Conservation (phyloP, 2,888 invertebrate genomes). For the Dolichomitus sp. region DNA sequence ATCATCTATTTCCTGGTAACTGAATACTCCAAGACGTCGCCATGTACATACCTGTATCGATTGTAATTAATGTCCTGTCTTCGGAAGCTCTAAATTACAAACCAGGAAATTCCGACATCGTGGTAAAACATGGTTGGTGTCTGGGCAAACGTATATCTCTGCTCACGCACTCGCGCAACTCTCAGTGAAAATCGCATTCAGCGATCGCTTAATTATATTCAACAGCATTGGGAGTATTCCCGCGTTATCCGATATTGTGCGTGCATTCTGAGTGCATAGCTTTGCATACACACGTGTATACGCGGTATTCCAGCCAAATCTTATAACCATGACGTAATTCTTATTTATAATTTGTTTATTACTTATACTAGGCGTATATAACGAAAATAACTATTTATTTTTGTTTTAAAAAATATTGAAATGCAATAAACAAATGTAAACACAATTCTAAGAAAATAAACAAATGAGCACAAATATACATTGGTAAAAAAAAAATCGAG, state of each 20-base stretch:
- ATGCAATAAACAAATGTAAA: too few relatives aligned
- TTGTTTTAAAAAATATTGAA: too few relatives aligned
- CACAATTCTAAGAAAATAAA: too few relatives aligned
- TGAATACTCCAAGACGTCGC: background rate
- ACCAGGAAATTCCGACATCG: conserved; percentile 49
- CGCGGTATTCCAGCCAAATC: background rate
- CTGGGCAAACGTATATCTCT: conserved; percentile 37
- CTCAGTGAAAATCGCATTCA: conserved; percentile 43
- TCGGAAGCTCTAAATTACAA: conserved; percentile 37
- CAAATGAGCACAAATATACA: too few relatives aligned
- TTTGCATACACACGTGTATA: background rate
- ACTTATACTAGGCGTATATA: background rate
- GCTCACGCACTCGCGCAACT: conserved; percentile 1
- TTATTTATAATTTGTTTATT: background rate
- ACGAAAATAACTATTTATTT: too few relatives aligned
- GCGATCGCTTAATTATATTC: conserved; percentile 62
- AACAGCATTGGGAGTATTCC: conserved; percentile 45
- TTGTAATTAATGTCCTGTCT: conserved; percentile 49
- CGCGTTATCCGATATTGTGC: conserved; percentile 51
- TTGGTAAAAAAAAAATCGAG: too few relatives aligned
- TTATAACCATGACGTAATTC: background rate
- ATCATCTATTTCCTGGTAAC: background rate
- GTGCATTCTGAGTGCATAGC: conserved; percentile 18
- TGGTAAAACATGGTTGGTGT: conserved; percentile 31
- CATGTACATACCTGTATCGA: conserved; percentile 19